These are phyloP conservation scores for Bombus pyrosoma DNA, from an alignment of 1,140 invertebrate species.

Conservation along the genomic window DNA sequence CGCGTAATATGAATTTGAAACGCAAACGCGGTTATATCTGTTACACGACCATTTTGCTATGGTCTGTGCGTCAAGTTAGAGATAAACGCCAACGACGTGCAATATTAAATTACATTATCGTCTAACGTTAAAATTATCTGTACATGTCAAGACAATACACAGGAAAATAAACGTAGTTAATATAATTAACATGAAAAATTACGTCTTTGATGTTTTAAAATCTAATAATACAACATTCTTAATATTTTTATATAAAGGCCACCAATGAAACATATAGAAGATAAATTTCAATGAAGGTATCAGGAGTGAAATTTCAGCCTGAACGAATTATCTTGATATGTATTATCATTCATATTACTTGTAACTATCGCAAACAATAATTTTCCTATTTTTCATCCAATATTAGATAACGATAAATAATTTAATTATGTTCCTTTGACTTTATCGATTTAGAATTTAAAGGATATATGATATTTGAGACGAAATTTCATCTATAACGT, in stretches of 20 bases:
- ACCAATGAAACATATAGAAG: background rate
- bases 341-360: too few species aligned
- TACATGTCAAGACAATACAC: background rate
- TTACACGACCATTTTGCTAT: background rate
- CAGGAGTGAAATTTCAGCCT: background rate
- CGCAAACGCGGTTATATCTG: background rate
- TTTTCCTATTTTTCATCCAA: background rate
- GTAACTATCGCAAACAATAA: background rate
- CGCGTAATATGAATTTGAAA: background rate
- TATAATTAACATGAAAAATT: background rate
- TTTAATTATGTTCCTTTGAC: background rate
- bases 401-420: background rate
- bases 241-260: background rate
- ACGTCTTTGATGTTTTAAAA: background rate
- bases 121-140: background rate
- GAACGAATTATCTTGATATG: too few species aligned
- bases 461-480: too few species aligned
- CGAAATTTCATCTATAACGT: too few species aligned
- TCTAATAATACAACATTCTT: too few species aligned
- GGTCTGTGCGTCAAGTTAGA: background rate
- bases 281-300: background rate
- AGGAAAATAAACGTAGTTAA: background rate
- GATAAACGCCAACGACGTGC: background rate
- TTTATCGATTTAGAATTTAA: too few species aligned
- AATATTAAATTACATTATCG: slow-evolving; percentile 3